Conservation (phyloP, 2,113 vertebrate species). For the Ceyx cyanopectus region DNA sequence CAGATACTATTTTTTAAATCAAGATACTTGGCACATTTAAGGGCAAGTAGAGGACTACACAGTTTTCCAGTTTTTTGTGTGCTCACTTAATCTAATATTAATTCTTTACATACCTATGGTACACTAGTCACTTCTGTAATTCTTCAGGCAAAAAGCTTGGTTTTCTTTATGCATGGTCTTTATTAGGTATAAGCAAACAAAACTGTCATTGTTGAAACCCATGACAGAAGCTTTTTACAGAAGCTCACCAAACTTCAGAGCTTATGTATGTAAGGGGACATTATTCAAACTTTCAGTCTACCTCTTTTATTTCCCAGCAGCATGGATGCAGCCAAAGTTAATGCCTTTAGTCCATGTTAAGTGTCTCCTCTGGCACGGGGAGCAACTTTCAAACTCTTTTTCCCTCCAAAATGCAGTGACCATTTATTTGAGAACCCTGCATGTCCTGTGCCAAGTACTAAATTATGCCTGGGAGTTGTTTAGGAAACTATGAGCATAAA, state of each 20-base stretch:
- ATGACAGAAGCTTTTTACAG: background rate
- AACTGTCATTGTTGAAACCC: background rate
- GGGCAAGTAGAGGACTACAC: background rate
- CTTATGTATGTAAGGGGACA: background rate
- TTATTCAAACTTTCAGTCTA: background rate
- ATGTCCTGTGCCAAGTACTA: constrained; percentile 13
- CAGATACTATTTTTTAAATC: background rate
- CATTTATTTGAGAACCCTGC: background rate
- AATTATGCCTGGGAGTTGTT: constrained; percentile 44
- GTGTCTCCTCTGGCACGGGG: background rate
- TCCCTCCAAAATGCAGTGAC: background rate
- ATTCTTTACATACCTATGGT: background rate
- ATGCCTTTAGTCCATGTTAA: rapidly evolving
- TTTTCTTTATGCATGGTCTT: background rate
- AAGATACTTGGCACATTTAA: background rate
- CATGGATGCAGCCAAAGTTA: background rate
- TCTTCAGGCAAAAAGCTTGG: background rate
- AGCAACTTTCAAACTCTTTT: background rate
- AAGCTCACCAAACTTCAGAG: background rate
- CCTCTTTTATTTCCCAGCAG: background rate
- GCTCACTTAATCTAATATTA: background rate
- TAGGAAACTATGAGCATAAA: constrained; percentile 11
- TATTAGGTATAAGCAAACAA: background rate
- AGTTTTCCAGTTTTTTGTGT: background rate
- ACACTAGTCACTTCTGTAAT: background rate